Conservation (phyloP, 2,888 invertebrate species). For the Mantis religiosa region DNA sequence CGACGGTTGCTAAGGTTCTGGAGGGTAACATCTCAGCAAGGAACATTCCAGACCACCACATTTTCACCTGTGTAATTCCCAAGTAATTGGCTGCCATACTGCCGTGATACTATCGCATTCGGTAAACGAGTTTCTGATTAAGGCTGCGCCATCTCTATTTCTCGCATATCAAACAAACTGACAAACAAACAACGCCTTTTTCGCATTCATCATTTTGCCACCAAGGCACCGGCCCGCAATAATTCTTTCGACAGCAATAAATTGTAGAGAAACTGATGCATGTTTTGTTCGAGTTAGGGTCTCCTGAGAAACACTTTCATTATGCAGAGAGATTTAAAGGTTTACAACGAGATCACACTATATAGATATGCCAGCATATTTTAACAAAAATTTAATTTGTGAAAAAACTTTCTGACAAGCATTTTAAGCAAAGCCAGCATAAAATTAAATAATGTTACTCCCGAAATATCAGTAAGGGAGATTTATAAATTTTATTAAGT, state of each 20-base stretch:
- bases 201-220: background rate
- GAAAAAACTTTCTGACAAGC: background rate
- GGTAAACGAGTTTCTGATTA: conserved; percentile 5
- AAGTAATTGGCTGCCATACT: background rate
- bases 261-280: background rate
- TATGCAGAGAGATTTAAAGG: background rate
- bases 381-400: background rate
- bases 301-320: background rate
- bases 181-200: background rate
- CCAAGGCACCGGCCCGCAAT: background rate
- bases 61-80: background rate
- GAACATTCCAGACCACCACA: background rate
- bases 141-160: background rate
- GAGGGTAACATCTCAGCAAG: background rate
- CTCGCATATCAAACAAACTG: background rate
- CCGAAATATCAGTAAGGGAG: no score
- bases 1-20: background rate
- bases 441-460: no score
- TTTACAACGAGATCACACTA: background rate
- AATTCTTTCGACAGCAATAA: background rate
- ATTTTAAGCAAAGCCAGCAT: background rate
- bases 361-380: background rate
- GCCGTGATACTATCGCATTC: background rate
- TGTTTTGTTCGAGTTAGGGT: background rate
- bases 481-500: no score